These are phyloP conservation scores for Serranus cabrilla DNA, from an alignment of 2,797 vertebrate species.

Conservation along the genomic window DNA sequence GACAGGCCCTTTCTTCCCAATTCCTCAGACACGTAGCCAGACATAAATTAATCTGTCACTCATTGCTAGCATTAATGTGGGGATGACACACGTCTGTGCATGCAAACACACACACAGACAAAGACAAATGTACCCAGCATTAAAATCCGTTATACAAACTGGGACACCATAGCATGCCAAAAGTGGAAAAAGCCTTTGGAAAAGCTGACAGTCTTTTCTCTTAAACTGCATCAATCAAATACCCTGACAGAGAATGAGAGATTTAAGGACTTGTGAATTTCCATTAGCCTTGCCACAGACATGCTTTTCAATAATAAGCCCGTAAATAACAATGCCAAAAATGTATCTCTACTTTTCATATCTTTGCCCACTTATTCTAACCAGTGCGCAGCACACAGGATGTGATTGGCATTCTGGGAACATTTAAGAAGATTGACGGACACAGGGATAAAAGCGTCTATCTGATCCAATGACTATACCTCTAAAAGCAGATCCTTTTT, in stretches of 20 bases:
- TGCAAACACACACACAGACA: conserved; percentile 57
- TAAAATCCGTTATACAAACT: conserved; percentile 83
- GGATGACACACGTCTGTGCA: conserved; percentile 70
- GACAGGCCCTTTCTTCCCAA: conserved; percentile 95
- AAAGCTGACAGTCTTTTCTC: conserved; percentile 63
- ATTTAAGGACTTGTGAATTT: conserved; percentile 64
- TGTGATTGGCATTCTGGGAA: conserved; percentile 50
- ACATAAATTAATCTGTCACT: conserved; percentile 99
- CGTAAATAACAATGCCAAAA: conserved; percentile 55
- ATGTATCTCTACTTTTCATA: conserved; percentile 25
- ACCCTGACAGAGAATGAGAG: conserved; percentile 60
- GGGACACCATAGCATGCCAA: conserved; percentile 79
- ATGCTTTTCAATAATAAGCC: conserved; percentile 55
- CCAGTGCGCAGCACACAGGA: conserved; percentile 39
- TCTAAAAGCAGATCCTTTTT: conserved; percentile 69
- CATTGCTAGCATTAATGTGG: conserved; percentile 85
- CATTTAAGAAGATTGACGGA: conserved; percentile 56
- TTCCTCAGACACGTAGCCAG: conserved; percentile 95
- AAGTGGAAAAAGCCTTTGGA: conserved; percentile 69
- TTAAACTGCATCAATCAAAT: conserved; percentile 71
- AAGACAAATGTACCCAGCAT: conserved; percentile 66
- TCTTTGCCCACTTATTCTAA: conserved; percentile 41
- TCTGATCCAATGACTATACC: conserved; percentile 58
- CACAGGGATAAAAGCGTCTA: conserved; percentile 47
- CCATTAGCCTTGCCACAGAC: conserved; percentile 32